A percentile compares a stretch with the other conserved stretches of the same genome.
phyloP scores from a whole-genome alignment of 1,140 invertebrate genomes.

The Akabosia matsudoensis region DNA sequence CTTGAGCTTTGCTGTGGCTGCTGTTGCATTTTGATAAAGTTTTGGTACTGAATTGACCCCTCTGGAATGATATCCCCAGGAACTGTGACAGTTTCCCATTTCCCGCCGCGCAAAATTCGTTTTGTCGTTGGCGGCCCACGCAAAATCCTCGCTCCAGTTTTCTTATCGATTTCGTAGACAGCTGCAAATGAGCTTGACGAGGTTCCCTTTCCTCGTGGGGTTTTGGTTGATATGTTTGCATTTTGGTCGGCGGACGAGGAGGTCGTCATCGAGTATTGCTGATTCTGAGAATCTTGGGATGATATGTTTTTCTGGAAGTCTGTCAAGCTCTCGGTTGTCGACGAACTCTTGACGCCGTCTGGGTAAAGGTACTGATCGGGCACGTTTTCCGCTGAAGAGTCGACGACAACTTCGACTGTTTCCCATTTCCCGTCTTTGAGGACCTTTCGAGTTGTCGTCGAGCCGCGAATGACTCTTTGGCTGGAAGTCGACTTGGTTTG shows the following conservation, averaged over 20 bases:
- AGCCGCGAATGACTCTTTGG: neutral
- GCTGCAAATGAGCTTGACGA: neutral
- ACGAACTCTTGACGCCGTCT: neutral
- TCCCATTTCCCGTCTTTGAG: neutral
- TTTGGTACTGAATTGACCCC: neutral
- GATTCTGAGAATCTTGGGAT: neutral
- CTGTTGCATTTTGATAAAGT: neutral
- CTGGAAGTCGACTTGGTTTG: neutral
- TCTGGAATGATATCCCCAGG: slow-evolving; percentile 17
- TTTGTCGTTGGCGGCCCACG: slow-evolving; percentile 22
- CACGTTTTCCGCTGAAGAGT: neutral
- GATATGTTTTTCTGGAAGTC: slow-evolving; percentile 8
- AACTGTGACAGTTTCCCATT: slow-evolving; percentile 27
- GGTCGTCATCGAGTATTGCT: neutral
- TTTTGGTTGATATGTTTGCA: neutral
- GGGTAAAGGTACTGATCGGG: neutral
- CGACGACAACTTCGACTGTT: neutral
- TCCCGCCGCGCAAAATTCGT: slow-evolving; percentile 38
- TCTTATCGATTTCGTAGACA: slow-evolving; percentile 10
- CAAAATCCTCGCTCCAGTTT: neutral
- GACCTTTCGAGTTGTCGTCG: neutral
- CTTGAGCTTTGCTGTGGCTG: neutral
- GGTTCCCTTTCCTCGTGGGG: neutral
- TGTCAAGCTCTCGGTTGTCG: neutral
- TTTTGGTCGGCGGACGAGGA: neutral